Evolutionary conservation across 1,140 invertebrate genomes (phyloP).

Genomic region (Zaprionus vittiger): DNA sequence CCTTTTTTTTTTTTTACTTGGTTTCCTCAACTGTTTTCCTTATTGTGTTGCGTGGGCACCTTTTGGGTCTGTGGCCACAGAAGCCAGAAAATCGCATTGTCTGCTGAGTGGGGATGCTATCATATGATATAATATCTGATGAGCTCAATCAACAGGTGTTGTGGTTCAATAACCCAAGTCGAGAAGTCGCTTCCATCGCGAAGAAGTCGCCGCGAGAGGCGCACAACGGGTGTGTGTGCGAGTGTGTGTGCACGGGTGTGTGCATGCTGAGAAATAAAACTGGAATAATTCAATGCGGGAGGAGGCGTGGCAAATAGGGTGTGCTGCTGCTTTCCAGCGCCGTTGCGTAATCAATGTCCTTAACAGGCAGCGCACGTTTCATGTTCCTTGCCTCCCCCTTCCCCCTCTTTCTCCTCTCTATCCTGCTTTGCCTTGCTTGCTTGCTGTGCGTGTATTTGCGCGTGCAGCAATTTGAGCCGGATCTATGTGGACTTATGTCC

Average conservation of each 20-base stretch:
- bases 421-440: too few species aligned
- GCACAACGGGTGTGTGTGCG: not conserved
- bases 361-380: conserved; percentile 76
- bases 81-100: conserved; percentile 17
- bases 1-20: not conserved
- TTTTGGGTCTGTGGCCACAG: not conserved
- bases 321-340: conserved; percentile 13
- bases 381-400: conserved; percentile 62
- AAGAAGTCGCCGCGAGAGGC: conserved; percentile 7
- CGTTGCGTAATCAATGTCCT: conserved; percentile 78
- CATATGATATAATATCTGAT: conserved; percentile 39
- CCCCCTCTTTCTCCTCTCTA: not conserved
- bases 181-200: conserved; percentile 48
- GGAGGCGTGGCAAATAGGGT: conserved; percentile 33
- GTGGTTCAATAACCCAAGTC: conserved; percentile 70
- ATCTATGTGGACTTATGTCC: conserved; percentile 60
- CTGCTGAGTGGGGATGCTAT: conserved; percentile 10
- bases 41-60: not conserved
- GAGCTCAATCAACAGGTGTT: conserved; percentile 54
- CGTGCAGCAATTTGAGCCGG: conserved; percentile 67
- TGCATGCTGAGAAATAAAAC: conserved; percentile 66
- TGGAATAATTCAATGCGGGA: conserved; percentile 72
- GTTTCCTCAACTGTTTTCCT: not conserved
- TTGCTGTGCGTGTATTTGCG: conserved; percentile 32
- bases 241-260: conserved; percentile 12